A percentile compares a stretch with the other conserved stretches of the same genome.
These are phyloP conservation scores for Drosophila suboccidentalis DNA, from an alignment of 2,888 invertebrate species.

Conservation along the genomic window DNA sequence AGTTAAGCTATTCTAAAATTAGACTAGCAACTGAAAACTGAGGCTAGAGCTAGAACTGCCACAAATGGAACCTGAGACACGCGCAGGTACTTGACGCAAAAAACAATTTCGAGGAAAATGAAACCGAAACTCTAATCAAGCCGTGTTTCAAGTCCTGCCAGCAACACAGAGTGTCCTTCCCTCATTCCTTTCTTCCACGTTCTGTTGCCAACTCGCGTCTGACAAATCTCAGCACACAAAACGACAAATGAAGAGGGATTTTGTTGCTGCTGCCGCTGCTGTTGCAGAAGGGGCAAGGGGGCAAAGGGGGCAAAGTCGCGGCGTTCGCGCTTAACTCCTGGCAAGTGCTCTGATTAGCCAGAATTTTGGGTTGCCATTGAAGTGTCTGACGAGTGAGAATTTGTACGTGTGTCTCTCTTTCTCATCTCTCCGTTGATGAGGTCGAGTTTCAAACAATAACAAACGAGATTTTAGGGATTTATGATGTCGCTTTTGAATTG, in stretches of 20 bases:
- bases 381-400: slow-evolving; percentile 49
- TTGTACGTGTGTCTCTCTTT: slow-evolving; percentile 24
- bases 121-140: slow-evolving; percentile 52
- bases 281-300: slow-evolving; percentile 1
- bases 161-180: neutral
- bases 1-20: neutral
- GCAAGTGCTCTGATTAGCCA: slow-evolving; percentile 70
- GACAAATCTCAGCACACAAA: slow-evolving; percentile 46
- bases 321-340: slow-evolving; percentile 66
- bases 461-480: slow-evolving; percentile 79
- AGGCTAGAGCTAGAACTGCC: slow-evolving; percentile 2
- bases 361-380: slow-evolving; percentile 46
- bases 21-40: neutral
- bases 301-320: slow-evolving; percentile 50
- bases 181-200: neutral
- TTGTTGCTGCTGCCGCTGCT: neutral
- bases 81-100: slow-evolving; percentile 23
- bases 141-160: slow-evolving; percentile 32
- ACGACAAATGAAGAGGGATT: slow-evolving; percentile 39
- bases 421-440: slow-evolving; percentile 54
- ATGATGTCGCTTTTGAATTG: slow-evolving; percentile 59
- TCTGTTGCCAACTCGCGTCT: slow-evolving; percentile 14
- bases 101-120: slow-evolving; percentile 29
- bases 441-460: slow-evolving; percentile 80
- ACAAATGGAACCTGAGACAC: slow-evolving; percentile 16